Percentiles rank a stretch among this genome's conserved stretches.
phyloP scores from a whole-genome alignment of 2,888 invertebrate species.

The Ormyrus nitidulus region DNA sequence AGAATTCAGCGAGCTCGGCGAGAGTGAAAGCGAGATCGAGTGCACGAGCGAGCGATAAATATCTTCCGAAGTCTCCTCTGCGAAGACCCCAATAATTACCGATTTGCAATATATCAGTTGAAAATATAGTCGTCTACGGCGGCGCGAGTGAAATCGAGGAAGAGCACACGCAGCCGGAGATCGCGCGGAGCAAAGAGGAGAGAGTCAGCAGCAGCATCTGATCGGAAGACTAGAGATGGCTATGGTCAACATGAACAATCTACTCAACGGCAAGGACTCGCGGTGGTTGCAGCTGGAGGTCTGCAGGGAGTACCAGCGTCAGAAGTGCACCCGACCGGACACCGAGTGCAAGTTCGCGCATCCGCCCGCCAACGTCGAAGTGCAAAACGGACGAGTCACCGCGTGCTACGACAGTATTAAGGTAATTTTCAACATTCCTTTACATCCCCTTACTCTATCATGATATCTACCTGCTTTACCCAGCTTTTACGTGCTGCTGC shows the following conservation, averaged over 20 bases:
- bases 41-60: conserved; percentile 6
- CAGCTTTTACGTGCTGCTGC: no score
- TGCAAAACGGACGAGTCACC: conserved; percentile 99
- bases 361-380: conserved; percentile 99
- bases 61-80: neutral
- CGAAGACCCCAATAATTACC: conserved; percentile 53
- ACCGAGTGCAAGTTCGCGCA: conserved; percentile 99
- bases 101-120: conserved; percentile 61
- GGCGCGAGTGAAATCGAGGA: conserved; percentile 61
- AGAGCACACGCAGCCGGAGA: conserved; percentile 60
- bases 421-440: conserved; percentile 80
- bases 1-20: neutral
- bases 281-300: conserved; percentile 99
- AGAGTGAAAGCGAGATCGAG: neutral
- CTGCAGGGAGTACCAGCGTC: conserved; percentile 99
- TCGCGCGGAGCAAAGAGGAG: conserved; percentile 7
- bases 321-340: conserved; percentile 99
- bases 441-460: no score
- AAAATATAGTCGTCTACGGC: conserved; percentile 56
- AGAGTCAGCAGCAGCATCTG: conserved; percentile 36
- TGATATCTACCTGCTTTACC: no score
- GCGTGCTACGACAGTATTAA: conserved; percentile 99
- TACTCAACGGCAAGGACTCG: conserved; percentile 98
- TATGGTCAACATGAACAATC: conserved; percentile 97
- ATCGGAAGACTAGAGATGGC: conserved; percentile 79